These are phyloP conservation scores for Goniozus legneri DNA, from an alignment of 1,140 invertebrate genomes.

Conservation along the genomic window DNA sequence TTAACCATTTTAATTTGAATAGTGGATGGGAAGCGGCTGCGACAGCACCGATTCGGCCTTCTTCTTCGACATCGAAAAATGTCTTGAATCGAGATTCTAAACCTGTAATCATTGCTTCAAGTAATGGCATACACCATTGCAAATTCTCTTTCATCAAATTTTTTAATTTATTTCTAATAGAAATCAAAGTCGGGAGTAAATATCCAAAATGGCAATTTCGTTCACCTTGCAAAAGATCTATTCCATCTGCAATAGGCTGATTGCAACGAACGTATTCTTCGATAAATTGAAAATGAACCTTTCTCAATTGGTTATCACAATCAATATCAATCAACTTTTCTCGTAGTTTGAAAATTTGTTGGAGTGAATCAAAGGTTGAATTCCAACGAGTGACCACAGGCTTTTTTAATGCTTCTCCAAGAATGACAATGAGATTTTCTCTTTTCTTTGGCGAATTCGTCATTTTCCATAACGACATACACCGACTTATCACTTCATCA, in stretches of 20 bases:
- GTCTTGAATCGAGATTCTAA: constrained; percentile 12
- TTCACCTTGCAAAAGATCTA: constrained; percentile 14
- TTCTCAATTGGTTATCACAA: no score
- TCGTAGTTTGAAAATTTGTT: constrained; percentile 4
- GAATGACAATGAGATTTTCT: constrained; percentile 2
- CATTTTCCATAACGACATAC: constrained; percentile 3
- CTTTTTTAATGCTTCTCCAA: constrained; percentile 2
- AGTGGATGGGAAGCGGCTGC: constrained; percentile 17
- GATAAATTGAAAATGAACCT: constrained; percentile 11
- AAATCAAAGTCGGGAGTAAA: constrained; percentile 15
- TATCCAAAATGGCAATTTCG: constrained; percentile 12
- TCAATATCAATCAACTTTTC: constrained; percentile 1
- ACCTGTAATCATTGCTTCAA: background rate
- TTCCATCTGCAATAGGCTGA: constrained; percentile 14
- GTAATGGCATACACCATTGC: background rate
- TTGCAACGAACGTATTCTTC: constrained; percentile 8
- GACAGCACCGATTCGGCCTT: constrained; percentile 11
- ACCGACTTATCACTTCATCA: background rate
- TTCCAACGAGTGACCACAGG: constrained; percentile 11
- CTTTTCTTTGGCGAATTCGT: constrained; percentile 6
- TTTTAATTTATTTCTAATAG: constrained; percentile 6
- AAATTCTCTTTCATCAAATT: background rate
- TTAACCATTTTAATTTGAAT: constrained; percentile 20
- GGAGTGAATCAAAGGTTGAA: constrained; percentile 9
- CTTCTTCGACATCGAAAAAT: constrained; percentile 11